A percentile compares a stretch with the other conserved stretches of the same genome.
phyloP scores from a whole-genome alignment of 1,140 invertebrate species.

The Chironomus tepperi region DNA sequence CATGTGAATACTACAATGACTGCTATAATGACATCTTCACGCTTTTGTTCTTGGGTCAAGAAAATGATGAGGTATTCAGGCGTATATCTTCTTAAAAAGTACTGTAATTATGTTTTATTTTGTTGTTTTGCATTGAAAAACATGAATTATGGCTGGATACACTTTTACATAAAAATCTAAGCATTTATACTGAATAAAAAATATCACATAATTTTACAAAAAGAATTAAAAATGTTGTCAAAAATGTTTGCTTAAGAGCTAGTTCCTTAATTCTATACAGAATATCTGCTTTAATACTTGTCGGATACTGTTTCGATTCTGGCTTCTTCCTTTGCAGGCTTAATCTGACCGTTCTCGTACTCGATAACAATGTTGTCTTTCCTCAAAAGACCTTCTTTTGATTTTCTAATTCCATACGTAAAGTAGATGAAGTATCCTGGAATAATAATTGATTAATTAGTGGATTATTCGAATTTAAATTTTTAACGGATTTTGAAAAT shows the following conservation, averaged over 20 bases:
- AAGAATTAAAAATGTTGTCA: not conserved
- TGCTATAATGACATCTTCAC: constrained; percentile 86
- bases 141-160: too few relatives aligned
- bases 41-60: constrained; percentile 65
- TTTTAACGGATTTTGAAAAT: not conserved
- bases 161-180: not conserved
- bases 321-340: not conserved
- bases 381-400: constrained; percentile 33
- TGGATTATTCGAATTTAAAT: too few relatives aligned
- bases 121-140: not conserved
- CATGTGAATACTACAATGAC: constrained; percentile 80
- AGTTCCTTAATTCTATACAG: not conserved
- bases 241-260: not conserved
- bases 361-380: not conserved
- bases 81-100: not conserved
- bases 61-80: constrained; percentile 38
- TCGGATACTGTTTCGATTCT: not conserved
- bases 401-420: constrained; percentile 47
- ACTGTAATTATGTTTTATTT: not conserved
- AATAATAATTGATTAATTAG: too few relatives aligned
- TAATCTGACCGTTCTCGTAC: not conserved
- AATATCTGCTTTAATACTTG: too few relatives aligned
- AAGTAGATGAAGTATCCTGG: constrained; percentile 50
- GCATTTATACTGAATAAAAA: not conserved
- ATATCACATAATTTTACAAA: not conserved